Conservation (phyloP, 1,140 invertebrate genomes). For the Meloidogyne hapla region DNA sequence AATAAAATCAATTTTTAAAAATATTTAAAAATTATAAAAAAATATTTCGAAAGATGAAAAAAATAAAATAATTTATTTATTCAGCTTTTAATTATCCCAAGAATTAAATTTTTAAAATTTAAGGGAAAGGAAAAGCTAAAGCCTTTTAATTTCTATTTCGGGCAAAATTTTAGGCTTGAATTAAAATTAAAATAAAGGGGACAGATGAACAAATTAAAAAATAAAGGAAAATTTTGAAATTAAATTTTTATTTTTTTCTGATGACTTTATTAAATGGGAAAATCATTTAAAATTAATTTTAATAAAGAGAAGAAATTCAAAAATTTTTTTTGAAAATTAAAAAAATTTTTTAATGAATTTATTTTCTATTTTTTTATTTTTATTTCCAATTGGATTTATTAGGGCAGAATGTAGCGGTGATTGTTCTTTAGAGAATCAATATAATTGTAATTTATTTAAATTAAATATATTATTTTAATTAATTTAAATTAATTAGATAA, state of each 20-base stretch:
- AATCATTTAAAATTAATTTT: neutral
- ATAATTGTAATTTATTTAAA: neutral
- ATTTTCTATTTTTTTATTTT: neutral
- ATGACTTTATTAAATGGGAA: neutral
- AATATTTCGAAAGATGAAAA: neutral
- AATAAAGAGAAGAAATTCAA: neutral
- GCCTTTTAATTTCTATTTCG: neutral
- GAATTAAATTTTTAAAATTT: neutral
- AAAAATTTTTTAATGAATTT: neutral
- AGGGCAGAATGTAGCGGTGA: neutral
- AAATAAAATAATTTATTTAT: neutral
- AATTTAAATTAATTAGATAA: slow-evolving; percentile 17
- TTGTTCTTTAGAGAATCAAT: neutral
- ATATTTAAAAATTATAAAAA: too few species aligned
- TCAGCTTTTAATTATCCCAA: neutral
- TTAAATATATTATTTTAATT: neutral
- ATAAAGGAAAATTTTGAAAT: neutral
- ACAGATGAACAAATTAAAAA: neutral
- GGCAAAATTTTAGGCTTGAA: neutral
- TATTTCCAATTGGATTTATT: neutral
- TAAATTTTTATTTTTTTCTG: neutral
- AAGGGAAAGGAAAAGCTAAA: neutral
- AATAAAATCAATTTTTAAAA: neutral
- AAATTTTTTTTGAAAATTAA: too few species aligned
- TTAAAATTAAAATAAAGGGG: neutral